These are phyloP conservation scores for Megaceryle torquata DNA, from an alignment of 2,113 vertebrate species.

Conservation along the genomic window DNA sequence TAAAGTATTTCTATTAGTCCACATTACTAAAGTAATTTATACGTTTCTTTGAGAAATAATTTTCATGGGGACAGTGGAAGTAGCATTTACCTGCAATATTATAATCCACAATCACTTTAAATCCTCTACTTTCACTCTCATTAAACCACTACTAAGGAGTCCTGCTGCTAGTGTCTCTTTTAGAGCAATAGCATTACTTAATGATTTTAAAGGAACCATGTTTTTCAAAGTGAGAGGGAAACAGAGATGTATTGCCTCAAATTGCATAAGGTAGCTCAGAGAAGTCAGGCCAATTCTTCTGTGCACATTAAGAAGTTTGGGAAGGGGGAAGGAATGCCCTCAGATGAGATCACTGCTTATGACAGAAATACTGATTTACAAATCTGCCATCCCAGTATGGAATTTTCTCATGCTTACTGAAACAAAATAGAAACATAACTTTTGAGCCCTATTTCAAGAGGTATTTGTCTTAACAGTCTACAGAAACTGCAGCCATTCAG, in stretches of 20 bases:
- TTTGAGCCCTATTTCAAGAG: background rate
- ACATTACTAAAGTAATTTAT: conserved; percentile 48
- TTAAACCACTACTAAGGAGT: conserved; percentile 56
- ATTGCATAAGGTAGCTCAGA: background rate
- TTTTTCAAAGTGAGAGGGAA: conserved; percentile 8
- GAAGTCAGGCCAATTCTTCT: background rate
- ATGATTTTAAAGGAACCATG: conserved; percentile 55
- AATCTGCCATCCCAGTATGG: background rate
- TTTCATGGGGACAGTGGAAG: conserved; percentile 36
- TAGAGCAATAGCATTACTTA: conserved; percentile 61
- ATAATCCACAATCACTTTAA: background rate
- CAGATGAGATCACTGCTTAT: background rate
- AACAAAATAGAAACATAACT: background rate
- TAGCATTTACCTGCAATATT: conserved; percentile 35
- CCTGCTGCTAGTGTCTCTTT: conserved; percentile 52
- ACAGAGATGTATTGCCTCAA: background rate
- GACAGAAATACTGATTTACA: background rate
- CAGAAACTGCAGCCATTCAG: background rate
- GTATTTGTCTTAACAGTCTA: background rate
- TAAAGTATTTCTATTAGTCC: conserved; percentile 54
- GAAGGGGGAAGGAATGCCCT: background rate
- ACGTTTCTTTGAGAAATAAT: conserved; percentile 56
- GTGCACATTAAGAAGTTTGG: background rate
- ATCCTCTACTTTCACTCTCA: conserved; percentile 48
- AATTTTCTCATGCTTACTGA: background rate